phyloP scores from a whole-genome alignment of 2,113 vertebrate genomes.

The Malurus alboscapulatus region DNA sequence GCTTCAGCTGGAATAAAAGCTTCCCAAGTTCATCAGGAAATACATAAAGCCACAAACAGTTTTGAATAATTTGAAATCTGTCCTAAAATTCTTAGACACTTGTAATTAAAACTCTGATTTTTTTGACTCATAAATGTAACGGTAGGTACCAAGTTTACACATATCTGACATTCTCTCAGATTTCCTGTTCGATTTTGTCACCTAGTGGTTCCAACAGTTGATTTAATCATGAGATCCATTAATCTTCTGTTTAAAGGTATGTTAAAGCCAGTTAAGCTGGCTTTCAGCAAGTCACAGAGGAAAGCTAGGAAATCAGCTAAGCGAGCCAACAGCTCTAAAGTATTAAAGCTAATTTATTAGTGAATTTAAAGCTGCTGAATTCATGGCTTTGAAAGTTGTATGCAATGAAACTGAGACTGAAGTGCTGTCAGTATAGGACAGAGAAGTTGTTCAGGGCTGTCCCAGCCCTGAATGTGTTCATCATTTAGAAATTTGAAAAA shows the following conservation, averaged over 20 bases:
- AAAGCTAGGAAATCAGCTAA: constrained; percentile 24
- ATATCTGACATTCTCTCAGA: neutral
- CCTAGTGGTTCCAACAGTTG: neutral
- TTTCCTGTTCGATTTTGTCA: neutral
- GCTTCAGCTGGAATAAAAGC: neutral
- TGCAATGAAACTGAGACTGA: neutral
- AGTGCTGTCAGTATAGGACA: neutral
- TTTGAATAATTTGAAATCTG: neutral
- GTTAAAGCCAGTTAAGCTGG: constrained; percentile 38
- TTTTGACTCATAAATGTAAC: neutral
- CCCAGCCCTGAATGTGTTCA: neutral
- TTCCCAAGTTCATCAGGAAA: neutral
- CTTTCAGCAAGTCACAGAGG: neutral
- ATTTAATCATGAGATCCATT: neutral
- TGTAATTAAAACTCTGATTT: neutral
- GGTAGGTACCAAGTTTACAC: neutral
- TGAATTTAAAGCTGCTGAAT: neutral
- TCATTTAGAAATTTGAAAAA: neutral
- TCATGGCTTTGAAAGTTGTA: neutral
- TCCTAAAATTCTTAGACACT: neutral
- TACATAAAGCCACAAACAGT: neutral
- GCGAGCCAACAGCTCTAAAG: neutral
- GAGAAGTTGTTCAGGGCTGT: neutral
- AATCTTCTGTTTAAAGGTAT: constrained; percentile 30
- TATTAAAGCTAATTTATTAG: neutral